Conservation (phyloP, 2,113 vertebrate species). For the Delphinapterus leucas region DNA sequence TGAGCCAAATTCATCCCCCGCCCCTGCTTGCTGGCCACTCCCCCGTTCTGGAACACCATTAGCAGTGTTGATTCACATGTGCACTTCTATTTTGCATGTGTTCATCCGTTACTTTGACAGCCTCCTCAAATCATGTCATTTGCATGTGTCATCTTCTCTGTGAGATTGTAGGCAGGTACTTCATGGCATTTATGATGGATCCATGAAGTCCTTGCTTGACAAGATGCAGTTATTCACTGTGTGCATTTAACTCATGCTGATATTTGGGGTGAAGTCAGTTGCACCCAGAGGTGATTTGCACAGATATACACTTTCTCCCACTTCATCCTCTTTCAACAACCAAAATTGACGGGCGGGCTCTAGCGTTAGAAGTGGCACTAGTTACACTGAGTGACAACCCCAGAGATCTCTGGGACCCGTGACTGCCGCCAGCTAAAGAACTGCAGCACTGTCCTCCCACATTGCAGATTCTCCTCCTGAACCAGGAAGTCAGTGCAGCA, state of each 20-base stretch:
- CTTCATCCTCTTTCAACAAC: neutral
- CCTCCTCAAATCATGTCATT: neutral
- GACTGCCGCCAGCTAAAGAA: neutral
- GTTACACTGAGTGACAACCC: neutral
- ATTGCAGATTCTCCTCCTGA: slow-evolving; percentile 91
- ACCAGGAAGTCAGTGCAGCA: slow-evolving; percentile 86
- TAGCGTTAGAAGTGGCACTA: neutral
- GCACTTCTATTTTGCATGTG: neutral
- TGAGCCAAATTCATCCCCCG: neutral
- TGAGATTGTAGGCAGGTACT: neutral
- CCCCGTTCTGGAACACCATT: neutral
- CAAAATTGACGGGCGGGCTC: neutral
- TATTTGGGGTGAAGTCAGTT: neutral
- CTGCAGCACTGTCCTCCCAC: neutral
- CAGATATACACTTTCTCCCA: neutral
- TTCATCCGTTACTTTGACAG: slow-evolving; percentile 4
- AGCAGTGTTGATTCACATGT: neutral
- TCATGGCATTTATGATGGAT: neutral
- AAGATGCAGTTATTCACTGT: neutral
- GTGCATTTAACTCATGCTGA: neutral
- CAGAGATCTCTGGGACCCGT: neutral
- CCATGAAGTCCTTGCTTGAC: neutral
- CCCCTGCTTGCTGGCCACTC: neutral
- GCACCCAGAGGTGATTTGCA: neutral
- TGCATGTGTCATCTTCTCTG: neutral